Conservation (phyloP, 1,140 invertebrate genomes). For the Schmidtea mediterranea region DNA sequence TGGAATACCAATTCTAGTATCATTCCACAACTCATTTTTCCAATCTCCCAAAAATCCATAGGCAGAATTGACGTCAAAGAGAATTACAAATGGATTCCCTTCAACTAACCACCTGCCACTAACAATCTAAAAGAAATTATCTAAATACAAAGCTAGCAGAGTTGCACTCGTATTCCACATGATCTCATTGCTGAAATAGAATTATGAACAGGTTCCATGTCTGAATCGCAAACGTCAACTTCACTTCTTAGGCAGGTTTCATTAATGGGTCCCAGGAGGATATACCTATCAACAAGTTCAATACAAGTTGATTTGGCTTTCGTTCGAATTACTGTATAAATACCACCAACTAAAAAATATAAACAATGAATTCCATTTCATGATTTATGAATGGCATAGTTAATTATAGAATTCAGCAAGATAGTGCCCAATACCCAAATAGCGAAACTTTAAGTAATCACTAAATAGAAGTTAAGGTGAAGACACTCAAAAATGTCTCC, state of each 20-base stretch:
- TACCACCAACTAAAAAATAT: conserved; percentile 47
- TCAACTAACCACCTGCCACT: conserved; percentile 93
- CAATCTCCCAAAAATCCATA: conserved; percentile 82
- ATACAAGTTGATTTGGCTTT: conserved; percentile 91
- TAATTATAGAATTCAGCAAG: no score
- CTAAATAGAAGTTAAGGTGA: no score
- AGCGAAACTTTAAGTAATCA: no score
- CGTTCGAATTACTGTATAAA: conserved; percentile 91
- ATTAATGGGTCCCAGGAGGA: conserved; percentile 56
- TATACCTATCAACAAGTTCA: conserved; percentile 91
- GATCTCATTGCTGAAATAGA: background rate
- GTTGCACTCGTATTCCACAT: background rate
- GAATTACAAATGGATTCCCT: conserved; percentile 82
- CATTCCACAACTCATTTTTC: conserved; percentile 47
- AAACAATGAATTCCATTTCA: no score
- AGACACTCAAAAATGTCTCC: no score
- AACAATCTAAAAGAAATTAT: conserved; percentile 35
- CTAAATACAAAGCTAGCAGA: background rate
- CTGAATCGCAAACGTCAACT: background rate
- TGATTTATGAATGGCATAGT: no score
- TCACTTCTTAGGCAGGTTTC: conserved; percentile 1
- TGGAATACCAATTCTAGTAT: conserved; percentile 49
- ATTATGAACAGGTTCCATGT: background rate
- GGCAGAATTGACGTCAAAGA: conserved; percentile 86
- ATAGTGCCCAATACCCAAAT: no score